Conservation (phyloP, 64 coral and sea anemone genomes). For the Pocillopora verrucosa region DNA sequence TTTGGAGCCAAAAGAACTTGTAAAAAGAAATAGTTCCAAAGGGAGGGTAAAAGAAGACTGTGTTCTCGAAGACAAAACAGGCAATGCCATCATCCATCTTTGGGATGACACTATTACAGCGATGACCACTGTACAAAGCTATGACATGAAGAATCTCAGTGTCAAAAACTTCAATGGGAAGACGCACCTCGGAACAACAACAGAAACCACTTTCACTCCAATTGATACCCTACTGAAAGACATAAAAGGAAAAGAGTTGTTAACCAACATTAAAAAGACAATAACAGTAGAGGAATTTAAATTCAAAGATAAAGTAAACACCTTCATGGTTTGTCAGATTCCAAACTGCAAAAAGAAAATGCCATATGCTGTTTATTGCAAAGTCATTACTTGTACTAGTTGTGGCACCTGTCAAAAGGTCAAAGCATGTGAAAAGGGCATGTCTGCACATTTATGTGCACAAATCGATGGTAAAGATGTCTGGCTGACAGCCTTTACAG, state of each 20-base stretch:
- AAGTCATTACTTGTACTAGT: constrained; percentile 26
- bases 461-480: constrained; percentile 48
- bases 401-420: constrained; percentile 59
- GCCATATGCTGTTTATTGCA: constrained; percentile 25
- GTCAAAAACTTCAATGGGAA: constrained; percentile 60
- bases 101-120: constrained; percentile 54
- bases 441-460: constrained; percentile 47
- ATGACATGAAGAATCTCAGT: constrained; percentile 67
- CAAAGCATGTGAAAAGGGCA: constrained; percentile 22
- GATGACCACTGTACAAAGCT: constrained; percentile 35
- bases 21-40: constrained; percentile 54
- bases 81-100: constrained; percentile 57
- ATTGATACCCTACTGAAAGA: constrained; percentile 34
- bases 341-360: constrained; percentile 54
- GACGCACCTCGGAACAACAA: constrained; percentile 48
- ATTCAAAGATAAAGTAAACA: constrained; percentile 58
- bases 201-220: constrained; percentile 34
- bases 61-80: constrained; percentile 55
- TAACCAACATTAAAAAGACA: constrained; percentile 43
- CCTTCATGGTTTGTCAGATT: constrained; percentile 38
- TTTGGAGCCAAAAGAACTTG: constrained; percentile 50
- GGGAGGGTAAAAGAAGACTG: constrained; percentile 72
- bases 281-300: constrained; percentile 55
- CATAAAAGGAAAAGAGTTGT: constrained; percentile 46
- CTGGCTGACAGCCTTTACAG: constrained; percentile 55